phyloP scores from a whole-genome alignment of 2,888 invertebrate genomes.

The Apamea sordens region DNA sequence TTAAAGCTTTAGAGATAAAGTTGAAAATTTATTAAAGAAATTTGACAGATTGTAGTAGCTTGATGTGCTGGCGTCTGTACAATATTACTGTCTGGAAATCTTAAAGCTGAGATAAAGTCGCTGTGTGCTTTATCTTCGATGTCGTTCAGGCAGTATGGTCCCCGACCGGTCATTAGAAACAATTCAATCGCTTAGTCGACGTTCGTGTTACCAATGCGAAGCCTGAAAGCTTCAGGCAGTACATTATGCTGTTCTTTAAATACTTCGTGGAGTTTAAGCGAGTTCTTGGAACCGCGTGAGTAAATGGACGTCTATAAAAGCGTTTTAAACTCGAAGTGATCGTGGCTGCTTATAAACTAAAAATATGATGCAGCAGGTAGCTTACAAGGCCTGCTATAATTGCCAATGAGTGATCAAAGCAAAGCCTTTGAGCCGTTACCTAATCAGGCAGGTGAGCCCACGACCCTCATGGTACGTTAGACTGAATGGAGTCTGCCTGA shows the following conservation, averaged over 20 bases:
- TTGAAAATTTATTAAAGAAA: too few species aligned
- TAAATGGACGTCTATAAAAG: background rate
- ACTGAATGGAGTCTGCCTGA: constrained; percentile 1
- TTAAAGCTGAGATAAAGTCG: background rate
- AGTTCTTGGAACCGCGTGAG: background rate
- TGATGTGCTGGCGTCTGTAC: background rate
- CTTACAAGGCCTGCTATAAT: background rate
- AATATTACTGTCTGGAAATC: background rate
- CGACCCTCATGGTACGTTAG: constrained; percentile 17
- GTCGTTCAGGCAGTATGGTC: background rate
- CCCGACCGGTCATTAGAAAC: constrained; percentile 45
- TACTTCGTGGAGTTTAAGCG: background rate
- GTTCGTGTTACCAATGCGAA: constrained; percentile 33
- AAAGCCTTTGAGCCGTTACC: constrained; percentile 13
- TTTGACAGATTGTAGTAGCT: too few species aligned
- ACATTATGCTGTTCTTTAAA: background rate
- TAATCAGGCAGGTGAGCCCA: constrained; percentile 26
- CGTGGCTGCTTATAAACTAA: background rate
- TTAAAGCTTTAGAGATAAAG: too few species aligned
- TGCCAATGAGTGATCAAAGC: constrained; percentile 16
- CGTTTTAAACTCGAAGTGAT: background rate
- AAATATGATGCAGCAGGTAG: background rate
- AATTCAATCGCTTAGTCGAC: constrained; percentile 38
- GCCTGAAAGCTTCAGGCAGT: background rate
- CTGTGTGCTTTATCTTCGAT: background rate